Conservation (phyloP, 2,888 invertebrate species). For the Nemotelus nigrinus region DNA sequence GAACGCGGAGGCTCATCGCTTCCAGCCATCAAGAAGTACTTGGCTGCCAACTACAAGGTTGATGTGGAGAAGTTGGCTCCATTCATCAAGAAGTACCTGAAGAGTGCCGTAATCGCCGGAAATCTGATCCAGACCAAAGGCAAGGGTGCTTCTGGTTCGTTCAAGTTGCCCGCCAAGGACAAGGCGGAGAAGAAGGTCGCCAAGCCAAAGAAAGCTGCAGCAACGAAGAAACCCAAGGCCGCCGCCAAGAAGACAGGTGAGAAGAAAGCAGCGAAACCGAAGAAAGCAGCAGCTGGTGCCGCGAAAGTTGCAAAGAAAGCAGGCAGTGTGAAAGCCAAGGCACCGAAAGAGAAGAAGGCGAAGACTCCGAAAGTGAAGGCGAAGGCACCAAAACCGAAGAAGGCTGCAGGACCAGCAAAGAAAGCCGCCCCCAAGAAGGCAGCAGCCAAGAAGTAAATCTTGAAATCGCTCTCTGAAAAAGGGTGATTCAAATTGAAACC, state of each 20-base stretch:
- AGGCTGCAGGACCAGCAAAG: conserved; percentile 30
- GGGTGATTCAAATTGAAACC: neutral
- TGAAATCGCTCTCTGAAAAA: neutral
- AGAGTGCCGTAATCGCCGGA: conserved; percentile 67
- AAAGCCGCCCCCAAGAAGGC: conserved; percentile 32
- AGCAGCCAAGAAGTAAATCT: conserved; percentile 31
- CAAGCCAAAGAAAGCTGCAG: conserved; percentile 10
- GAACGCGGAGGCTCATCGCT: conserved; percentile 70
- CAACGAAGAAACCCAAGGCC: conserved; percentile 48
- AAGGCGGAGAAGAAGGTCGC: conserved; percentile 42
- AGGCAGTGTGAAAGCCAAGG: conserved; percentile 13
- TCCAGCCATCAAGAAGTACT: conserved; percentile 69
- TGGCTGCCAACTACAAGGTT: conserved; percentile 69
- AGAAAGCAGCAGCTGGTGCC: conserved; percentile 3
- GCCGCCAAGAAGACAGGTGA: conserved; percentile 2
- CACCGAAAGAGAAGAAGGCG: conserved; percentile 12
- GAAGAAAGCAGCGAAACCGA: neutral
- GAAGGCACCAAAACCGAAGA: conserved; percentile 32
- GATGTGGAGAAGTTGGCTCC: conserved; percentile 70
- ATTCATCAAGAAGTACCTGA: conserved; percentile 72
- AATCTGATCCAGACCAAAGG: conserved; percentile 58
- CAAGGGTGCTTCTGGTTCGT: conserved; percentile 54
- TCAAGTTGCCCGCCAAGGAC: conserved; percentile 53
- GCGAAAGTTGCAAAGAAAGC: conserved; percentile 36
- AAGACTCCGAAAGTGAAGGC: conserved; percentile 23